Evolutionary conservation across 2,888 invertebrate species (phyloP).

Genomic region (Apamea epomidion): DNA sequence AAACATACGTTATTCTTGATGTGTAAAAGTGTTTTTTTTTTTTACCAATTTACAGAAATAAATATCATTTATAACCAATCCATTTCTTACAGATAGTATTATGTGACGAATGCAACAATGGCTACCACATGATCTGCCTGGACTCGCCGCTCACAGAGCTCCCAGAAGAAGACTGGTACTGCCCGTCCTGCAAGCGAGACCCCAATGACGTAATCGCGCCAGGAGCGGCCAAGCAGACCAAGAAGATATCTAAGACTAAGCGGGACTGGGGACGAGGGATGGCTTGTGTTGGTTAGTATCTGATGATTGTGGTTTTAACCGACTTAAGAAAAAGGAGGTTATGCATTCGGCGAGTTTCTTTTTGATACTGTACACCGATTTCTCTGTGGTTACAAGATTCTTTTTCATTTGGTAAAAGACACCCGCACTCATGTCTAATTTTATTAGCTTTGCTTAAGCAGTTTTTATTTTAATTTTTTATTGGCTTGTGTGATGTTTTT

Average conservation of each 20-base stretch:
- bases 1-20: not conserved
- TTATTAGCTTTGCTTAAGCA: not conserved
- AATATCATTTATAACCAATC: not conserved
- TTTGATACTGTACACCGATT: not conserved
- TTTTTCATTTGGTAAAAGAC: not conserved
- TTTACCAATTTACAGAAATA: not conserved
- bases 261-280: conserved; percentile 95
- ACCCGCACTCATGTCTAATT: not conserved
- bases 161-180: conserved; percentile 95
- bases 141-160: conserved; percentile 92
- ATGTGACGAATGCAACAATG: conserved; percentile 95
- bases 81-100: conserved; percentile 90
- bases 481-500: not conserved
- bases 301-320: not conserved
- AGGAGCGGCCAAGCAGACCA: conserved; percentile 90
- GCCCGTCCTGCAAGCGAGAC: conserved; percentile 94
- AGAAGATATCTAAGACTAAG: conserved; percentile 82
- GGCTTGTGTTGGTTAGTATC: conserved; percentile 93
- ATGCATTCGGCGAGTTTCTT: too few species aligned
- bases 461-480: not conserved
- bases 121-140: conserved; percentile 94
- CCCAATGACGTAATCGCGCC: conserved; percentile 93
- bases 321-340: not conserved
- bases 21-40: not conserved
- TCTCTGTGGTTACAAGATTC: not conserved